Evolutionary conservation across 2,113 vertebrate genomes (phyloP).

Genomic region (Pogona vitticeps): DNA sequence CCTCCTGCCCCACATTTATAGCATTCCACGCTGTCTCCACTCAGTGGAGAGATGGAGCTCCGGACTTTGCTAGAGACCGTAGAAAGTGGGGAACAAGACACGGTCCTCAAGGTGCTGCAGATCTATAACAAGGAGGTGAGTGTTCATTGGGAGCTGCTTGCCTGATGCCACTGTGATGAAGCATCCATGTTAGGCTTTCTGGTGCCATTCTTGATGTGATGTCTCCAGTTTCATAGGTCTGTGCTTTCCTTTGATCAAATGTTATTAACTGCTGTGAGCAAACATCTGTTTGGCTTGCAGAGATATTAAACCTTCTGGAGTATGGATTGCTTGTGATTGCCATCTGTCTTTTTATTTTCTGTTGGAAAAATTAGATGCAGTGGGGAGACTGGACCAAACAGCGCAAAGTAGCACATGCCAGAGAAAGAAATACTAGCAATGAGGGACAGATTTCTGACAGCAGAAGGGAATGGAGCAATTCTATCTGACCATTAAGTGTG

Average conservation of each 20-base stretch:
- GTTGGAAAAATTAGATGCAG: background rate
- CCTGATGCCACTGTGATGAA: background rate
- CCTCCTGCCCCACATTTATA: rapidly evolving
- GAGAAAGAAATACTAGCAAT: background rate
- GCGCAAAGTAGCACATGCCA: background rate
- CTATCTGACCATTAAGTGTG: background rate
- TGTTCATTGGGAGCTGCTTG: background rate
- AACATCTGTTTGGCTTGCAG: background rate
- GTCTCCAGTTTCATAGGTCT: background rate
- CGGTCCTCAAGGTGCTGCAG: slow-evolving; percentile 79
- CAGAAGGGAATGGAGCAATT: slow-evolving; percentile 13
- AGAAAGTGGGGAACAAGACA: slow-evolving; percentile 83
- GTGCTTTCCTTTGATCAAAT: rapidly evolving
- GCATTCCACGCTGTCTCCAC: background rate
- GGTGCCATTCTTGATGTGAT: background rate
- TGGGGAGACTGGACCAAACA: background rate
- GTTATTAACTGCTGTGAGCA: background rate
- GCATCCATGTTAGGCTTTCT: background rate
- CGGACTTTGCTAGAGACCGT: slow-evolving; percentile 79
- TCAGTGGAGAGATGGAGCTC: slow-evolving; percentile 82
- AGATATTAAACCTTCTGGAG: background rate
- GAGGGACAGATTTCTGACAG: background rate
- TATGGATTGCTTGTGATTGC: background rate
- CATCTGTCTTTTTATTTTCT: background rate
- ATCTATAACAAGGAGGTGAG: slow-evolving; percentile 83